Conservation (phyloP, 2,113 vertebrate genomes). For the Opisthocomus hoazin region DNA sequence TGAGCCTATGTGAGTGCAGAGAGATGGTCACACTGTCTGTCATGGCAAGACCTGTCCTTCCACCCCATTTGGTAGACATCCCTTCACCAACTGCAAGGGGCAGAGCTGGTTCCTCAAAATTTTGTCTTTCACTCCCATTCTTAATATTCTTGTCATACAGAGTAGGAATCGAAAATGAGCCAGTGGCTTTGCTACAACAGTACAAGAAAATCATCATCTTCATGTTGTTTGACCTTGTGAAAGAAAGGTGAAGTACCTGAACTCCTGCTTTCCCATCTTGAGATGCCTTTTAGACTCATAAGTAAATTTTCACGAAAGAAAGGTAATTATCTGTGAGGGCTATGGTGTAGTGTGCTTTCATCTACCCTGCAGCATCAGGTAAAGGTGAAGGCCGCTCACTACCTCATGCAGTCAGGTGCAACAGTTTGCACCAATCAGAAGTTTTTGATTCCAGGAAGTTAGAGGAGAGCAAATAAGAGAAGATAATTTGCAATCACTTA, state of each 20-base stretch:
- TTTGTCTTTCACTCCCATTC: background rate
- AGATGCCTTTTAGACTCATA: background rate
- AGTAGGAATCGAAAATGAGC: background rate
- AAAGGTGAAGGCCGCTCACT: background rate
- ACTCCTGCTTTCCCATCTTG: background rate
- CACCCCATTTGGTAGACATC: rapidly evolving
- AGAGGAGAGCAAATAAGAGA: background rate
- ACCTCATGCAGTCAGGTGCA: rapidly evolving
- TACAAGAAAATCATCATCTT: background rate
- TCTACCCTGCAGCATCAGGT: background rate
- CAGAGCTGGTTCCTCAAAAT: background rate
- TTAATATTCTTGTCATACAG: background rate
- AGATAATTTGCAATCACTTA: background rate
- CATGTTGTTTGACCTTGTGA: background rate
- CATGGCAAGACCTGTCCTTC: background rate
- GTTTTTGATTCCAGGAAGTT: background rate
- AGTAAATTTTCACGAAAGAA: background rate
- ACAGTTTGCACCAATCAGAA: background rate
- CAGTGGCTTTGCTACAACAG: rapidly evolving
- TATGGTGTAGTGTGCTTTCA: background rate
- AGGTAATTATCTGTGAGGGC: background rate
- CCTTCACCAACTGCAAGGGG: background rate
- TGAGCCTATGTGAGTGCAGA: background rate
- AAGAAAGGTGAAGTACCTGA: background rate
- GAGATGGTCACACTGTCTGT: background rate